Percentiles rank a stretch among this genome's conserved stretches.
Conservation (phyloP, 2,797 vertebrate species). For the Pipistrellus pipistrellus region DNA sequence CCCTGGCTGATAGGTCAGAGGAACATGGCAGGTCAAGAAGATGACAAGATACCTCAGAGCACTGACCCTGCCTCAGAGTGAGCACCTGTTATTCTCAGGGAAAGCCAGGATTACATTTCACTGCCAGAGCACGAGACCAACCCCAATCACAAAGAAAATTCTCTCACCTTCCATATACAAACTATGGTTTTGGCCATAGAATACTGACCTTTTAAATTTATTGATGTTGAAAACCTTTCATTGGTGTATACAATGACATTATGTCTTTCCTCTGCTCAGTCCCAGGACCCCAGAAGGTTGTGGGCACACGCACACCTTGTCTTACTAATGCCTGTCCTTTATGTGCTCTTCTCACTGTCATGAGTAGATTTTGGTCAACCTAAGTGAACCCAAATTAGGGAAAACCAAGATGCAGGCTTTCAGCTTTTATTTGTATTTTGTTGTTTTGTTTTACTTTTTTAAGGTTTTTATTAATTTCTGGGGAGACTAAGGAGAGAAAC, state of each 20-base stretch:
- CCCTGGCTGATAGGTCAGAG: not conserved
- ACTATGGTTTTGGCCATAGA: not conserved
- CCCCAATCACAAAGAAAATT: not conserved
- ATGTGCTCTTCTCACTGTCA: not conserved
- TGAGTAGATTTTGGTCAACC: not conserved
- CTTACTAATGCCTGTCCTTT: not conserved
- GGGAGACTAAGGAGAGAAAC: not conserved
- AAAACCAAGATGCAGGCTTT: not conserved
- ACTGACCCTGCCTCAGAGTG: not conserved
- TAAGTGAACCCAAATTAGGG: not conserved
- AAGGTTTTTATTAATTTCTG: not conserved
- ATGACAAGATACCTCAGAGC: not conserved
- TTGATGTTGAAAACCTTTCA: not conserved
- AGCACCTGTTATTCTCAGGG: constrained; percentile 4
- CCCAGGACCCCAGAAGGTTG: not conserved
- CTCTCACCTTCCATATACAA: not conserved
- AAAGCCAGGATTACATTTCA: not conserved
- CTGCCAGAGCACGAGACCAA: not conserved
- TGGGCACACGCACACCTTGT: not conserved
- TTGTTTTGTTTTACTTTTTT: not conserved
- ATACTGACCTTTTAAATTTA: not conserved
- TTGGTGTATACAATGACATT: not conserved
- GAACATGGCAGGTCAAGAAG: not conserved
- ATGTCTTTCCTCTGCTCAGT: not conserved
- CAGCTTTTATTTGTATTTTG: not conserved